Conservation (phyloP, 2,888 invertebrate species). For the Campoplex nolae region DNA sequence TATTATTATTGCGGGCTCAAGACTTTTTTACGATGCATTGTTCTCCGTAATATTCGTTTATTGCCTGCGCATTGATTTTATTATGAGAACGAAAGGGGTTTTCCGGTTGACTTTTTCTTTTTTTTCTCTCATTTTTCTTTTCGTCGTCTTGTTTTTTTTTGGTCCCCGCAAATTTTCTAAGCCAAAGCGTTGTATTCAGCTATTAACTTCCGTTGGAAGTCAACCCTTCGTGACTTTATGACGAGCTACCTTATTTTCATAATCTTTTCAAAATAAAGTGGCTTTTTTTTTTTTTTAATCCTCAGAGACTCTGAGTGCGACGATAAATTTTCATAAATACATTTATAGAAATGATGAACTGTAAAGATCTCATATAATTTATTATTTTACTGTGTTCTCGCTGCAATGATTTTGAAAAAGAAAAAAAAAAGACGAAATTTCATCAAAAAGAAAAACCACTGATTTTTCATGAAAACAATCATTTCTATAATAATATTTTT, state of each 20-base stretch:
- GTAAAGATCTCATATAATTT: background rate
- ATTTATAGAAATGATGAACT: background rate
- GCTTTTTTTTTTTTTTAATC: background rate
- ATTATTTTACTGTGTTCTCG: background rate
- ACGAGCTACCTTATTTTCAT: background rate
- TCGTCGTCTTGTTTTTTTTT: background rate
- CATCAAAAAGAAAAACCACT: background rate
- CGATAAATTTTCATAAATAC: background rate
- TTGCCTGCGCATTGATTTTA: constrained; percentile 52
- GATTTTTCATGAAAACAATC: background rate
- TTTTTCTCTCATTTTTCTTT: background rate
- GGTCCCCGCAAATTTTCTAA: background rate
- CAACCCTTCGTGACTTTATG: constrained; percentile 34
- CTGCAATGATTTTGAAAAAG: background rate
- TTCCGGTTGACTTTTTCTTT: constrained; percentile 42
- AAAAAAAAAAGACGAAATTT: background rate
- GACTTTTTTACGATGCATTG: constrained; percentile 55
- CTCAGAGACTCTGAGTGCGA: background rate
- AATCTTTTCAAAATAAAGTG: background rate
- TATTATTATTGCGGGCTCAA: constrained; percentile 43
- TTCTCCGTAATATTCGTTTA: constrained; percentile 57
- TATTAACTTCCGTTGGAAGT: constrained; percentile 35
- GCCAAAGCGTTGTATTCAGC: constrained; percentile 5
- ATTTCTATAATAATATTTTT: too few relatives aligned
- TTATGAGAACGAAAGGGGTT: constrained; percentile 42